phyloP scores from a whole-genome alignment of 2,888 invertebrate species.

The Polymixis flavicincta region DNA sequence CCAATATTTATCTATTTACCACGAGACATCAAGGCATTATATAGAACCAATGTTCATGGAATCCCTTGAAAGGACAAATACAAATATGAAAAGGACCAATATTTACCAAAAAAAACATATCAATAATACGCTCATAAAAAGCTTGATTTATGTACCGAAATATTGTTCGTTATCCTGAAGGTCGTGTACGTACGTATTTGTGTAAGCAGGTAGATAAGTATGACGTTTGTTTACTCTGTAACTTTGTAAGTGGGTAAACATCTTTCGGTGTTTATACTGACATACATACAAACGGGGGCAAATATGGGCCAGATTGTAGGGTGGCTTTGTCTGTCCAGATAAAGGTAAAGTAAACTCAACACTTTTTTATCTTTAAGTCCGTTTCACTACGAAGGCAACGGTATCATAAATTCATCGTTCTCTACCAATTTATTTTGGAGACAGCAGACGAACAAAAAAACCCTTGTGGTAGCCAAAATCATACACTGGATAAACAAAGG shows the following conservation, averaged over 20 bases:
- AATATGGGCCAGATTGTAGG: conserved; percentile 3
- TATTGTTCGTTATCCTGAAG: conserved; percentile 19
- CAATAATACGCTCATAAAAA: conserved; percentile 23
- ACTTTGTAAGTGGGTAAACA: conserved; percentile 39
- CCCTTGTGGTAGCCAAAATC: not conserved
- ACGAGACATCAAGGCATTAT: not conserved
- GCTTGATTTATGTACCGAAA: conserved; percentile 12
- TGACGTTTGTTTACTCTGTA: conserved; percentile 36
- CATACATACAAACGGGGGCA: not conserved
- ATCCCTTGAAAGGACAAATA: not conserved
- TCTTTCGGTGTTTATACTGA: conserved; percentile 31
- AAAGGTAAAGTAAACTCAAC: not conserved
- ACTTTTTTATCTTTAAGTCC: not conserved
- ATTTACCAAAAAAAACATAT: not conserved
- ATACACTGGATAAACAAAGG: not conserved
- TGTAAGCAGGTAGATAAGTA: conserved; percentile 44
- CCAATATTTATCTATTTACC: not conserved
- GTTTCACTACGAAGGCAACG: not conserved
- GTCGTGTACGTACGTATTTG: conserved; percentile 27
- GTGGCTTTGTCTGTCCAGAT: conserved; percentile 20
- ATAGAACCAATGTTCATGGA: not conserved
- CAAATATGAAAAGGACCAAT: conserved; percentile 5
- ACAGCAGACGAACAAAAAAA: not conserved
- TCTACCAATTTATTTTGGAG: not conserved
- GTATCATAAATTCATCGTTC: not conserved